These are phyloP conservation scores for Diadema setosum DNA, from an alignment of 35 echinoderm and acorn worm species.

Conservation along the genomic window DNA sequence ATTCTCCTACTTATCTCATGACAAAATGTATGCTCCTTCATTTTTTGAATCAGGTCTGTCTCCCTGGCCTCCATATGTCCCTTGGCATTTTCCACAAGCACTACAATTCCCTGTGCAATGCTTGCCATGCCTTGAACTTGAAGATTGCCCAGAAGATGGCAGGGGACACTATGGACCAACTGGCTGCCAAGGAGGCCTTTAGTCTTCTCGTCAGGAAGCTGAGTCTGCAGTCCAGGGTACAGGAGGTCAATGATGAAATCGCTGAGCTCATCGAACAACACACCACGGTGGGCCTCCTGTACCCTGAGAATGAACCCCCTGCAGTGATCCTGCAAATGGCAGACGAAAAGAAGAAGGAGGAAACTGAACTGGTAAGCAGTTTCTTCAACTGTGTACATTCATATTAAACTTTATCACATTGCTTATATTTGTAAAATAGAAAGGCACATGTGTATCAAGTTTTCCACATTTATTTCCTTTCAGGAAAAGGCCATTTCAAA, in stretches of 20 bases:
- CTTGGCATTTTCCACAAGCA: conserved; percentile 7
- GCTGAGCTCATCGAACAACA: background rate
- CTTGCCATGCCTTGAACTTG: background rate
- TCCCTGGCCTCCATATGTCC: conserved; percentile 5
- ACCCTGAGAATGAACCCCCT: background rate
- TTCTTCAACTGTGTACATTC: background rate
- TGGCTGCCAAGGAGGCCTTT: background rate
- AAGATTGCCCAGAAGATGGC: background rate
- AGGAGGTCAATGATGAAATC: background rate
- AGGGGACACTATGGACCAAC: no score
- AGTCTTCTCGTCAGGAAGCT: background rate
- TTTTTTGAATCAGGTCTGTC: background rate
- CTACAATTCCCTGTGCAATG: background rate
- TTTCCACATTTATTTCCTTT: background rate
- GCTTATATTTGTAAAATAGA: no score
- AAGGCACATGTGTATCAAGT: no score
- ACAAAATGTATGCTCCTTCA: background rate
- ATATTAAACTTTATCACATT: no score
- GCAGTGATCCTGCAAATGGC: background rate
- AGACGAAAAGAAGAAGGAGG: background rate
- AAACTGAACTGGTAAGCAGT: background rate
- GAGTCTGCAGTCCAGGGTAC: background rate
- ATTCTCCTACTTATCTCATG: background rate
- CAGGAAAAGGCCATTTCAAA: background rate
- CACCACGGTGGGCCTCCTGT: background rate